Percentiles rank a stretch among this genome's conserved stretches.
Evolutionary conservation across 2,113 vertebrate genomes (phyloP).

Genomic region (Actenoides lindsayi): DNA sequence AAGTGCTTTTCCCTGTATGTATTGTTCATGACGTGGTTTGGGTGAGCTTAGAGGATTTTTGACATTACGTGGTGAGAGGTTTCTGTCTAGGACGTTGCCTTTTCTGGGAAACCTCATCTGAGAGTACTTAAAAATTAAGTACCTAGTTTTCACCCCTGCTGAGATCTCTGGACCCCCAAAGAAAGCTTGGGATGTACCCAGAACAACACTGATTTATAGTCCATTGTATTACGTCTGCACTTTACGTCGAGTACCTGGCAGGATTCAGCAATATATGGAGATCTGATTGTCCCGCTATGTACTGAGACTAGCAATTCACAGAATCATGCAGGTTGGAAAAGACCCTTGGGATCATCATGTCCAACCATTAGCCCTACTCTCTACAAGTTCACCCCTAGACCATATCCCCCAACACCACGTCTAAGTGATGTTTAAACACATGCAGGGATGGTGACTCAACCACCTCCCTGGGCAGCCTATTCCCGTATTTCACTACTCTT

Average conservation of each 20-base stretch:
- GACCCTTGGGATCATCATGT: too few species aligned
- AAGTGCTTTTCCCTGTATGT: neutral
- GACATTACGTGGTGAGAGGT: neutral
- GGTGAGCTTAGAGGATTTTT: neutral
- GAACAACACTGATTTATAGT: neutral
- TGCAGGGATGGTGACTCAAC: too few species aligned
- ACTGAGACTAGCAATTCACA: neutral
- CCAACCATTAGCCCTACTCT: too few species aligned
- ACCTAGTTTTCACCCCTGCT: rapidly evolving
- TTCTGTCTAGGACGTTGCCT: neutral
- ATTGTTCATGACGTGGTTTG: neutral
- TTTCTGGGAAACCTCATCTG: neutral
- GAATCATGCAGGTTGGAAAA: too few species aligned
- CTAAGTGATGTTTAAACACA: too few species aligned
- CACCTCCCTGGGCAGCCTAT: too few species aligned
- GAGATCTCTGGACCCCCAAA: neutral
- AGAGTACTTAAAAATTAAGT: neutral
- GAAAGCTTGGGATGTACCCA: neutral
- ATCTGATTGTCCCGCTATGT: neutral
- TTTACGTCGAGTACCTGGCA: neutral
- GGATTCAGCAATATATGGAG: neutral
- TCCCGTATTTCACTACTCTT: too few species aligned
- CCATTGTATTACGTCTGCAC: neutral
- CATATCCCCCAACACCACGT: too few species aligned
- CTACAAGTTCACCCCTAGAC: too few species aligned